Evolutionary conservation across 2,113 vertebrate species (phyloP), one percentile per base, ranked within the genome.

Genomic region (Suricata suricatta): DNA sequence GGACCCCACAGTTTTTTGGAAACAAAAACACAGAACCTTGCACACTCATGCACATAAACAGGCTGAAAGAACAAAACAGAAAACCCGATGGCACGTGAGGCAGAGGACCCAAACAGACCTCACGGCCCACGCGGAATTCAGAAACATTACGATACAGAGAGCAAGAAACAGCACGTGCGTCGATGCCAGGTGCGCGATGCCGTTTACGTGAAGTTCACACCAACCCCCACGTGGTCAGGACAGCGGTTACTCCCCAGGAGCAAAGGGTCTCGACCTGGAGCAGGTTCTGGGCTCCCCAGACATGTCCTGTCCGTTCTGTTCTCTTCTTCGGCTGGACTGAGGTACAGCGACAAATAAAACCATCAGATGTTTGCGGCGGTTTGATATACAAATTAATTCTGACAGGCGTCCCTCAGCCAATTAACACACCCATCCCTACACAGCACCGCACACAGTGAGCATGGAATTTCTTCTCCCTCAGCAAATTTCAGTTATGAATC

Each of bases 81-180:
- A 93, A 83, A 74, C 1, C 15, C 77, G 41, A 21, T 0, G 41
- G 21, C 17, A 82, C 31, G 41, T 41, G 14, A 76, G 90, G 50
- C n/a, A 41, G 79, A 82, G 82, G 57, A 31, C 10, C 38, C 66
- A 0, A 23, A 52, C 33, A 31, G 35, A 79, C 35, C 11, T 2
- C n/a, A 13, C 11, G 3, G 10, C 17, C 66, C 13, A 14, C 7
- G 1, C 7, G n/a, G 17, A 79, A 31, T 27, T 29, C 64, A 21
- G 12, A 54, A n/a, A 44, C 8, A 13, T 50, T 50, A 19, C 2
- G 2, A 52, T 0, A 15, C 1, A 13, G 33, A 35, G 17, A 0
- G 0, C 10, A 33, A n/a, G 60, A 38, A 44, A 27, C n/a, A 69
- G 47, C 1, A 50, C 6, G 50, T 25, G 27, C 29, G 29, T 3